phyloP scores from a whole-genome alignment of 2,888 invertebrate genomes.

The Danaus chrysippus region DNA sequence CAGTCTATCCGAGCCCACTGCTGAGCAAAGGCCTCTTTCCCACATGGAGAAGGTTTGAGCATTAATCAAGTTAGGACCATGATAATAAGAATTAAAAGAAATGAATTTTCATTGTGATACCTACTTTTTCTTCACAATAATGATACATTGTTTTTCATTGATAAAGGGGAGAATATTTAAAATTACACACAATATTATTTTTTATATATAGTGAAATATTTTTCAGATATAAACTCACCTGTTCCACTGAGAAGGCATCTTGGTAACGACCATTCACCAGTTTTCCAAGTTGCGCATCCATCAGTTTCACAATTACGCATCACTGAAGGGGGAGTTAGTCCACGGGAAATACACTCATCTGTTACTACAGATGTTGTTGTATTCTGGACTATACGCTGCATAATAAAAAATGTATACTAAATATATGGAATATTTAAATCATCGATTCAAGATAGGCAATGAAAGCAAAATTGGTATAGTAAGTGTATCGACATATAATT shows the following conservation, averaged over 20 bases:
- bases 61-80: too few species aligned
- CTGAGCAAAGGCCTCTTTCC: too few species aligned
- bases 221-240: constrained; percentile 44
- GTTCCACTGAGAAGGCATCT: constrained; percentile 67
- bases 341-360: constrained; percentile 53
- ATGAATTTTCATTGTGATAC: too few species aligned
- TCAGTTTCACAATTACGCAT: constrained; percentile 50
- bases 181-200: neutral
- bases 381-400: constrained; percentile 57
- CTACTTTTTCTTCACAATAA: too few species aligned
- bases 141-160: neutral
- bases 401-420: neutral
- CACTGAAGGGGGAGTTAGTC: constrained; percentile 53
- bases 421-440: neutral
- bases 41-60: too few species aligned
- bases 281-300: constrained; percentile 55
- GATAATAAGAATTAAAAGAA: too few species aligned
- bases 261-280: constrained; percentile 49
- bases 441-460: neutral
- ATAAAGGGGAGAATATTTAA: neutral
- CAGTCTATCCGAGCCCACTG: too few species aligned
- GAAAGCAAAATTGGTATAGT: too few species aligned
- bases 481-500: too few species aligned
- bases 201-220: neutral
- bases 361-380: constrained; percentile 76